These are phyloP conservation scores for Masnerella sp. DNA, from an alignment of 2,888 invertebrate genomes.

Conservation along the genomic window DNA sequence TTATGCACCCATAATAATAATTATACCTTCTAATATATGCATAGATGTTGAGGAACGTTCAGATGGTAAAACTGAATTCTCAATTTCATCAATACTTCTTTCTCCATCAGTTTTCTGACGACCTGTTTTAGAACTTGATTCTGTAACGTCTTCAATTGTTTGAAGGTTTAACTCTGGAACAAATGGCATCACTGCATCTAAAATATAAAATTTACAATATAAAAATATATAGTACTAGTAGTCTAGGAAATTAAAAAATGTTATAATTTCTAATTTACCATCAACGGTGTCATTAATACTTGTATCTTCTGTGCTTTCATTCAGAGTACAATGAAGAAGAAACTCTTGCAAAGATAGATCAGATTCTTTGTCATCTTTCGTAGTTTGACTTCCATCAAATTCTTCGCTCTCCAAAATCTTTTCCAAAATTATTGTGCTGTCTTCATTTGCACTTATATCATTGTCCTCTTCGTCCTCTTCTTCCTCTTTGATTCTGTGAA, in stretches of 20 bases:
- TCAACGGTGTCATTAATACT: conserved; percentile 38
- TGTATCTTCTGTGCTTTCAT: conserved; percentile 50
- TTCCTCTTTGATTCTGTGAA: conserved; percentile 71
- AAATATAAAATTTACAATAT: too few species aligned
- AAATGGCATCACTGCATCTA: conserved; percentile 65
- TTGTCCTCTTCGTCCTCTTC: conserved; percentile 65
- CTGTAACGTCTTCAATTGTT: conserved; percentile 71
- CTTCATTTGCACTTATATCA: conserved; percentile 58
- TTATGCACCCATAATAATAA: too few species aligned
- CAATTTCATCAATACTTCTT: conserved; percentile 44
- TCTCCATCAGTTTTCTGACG: conserved; percentile 23
- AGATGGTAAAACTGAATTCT: conserved; percentile 40
- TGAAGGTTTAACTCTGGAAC: conserved; percentile 74
- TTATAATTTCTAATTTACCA: conserved; percentile 2
- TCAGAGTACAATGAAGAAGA: conserved; percentile 50
- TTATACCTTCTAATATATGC: conserved; percentile 38
- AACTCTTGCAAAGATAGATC: conserved; percentile 49
- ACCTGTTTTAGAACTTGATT: conserved; percentile 69
- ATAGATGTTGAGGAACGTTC: conserved; percentile 52
- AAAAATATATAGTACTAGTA: too few species aligned
- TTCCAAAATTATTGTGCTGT: conserved; percentile 58
- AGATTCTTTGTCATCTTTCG: conserved; percentile 36
- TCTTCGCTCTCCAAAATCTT: conserved; percentile 63
- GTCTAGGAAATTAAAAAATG: conserved; percentile 39
- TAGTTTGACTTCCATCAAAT: conserved; percentile 32